Evolutionary conservation across 35 echinoderm and acorn worm species (phyloP), one percentile per base, ranked within the genome.

Genomic region (Amphiura filiformis): DNA sequence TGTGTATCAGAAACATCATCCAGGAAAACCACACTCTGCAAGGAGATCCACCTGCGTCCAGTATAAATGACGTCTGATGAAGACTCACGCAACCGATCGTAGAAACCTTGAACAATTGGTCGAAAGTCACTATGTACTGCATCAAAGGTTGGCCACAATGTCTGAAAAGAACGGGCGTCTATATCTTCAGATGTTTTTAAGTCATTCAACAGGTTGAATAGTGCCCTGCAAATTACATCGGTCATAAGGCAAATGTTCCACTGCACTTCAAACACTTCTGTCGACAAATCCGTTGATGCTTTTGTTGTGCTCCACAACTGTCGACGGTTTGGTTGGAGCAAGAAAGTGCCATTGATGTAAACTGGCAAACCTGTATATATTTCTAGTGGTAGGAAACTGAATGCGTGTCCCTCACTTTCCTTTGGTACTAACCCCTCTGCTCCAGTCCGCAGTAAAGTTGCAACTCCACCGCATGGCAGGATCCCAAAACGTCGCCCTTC

Each of bases 271-370:
- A 82, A 84, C 26, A 83, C 79, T 70, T 70, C 61, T 70, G 7
- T 23, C 1, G 34, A 38, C 22, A 81, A 39, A 15, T 15, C 39
- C 39, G 40, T 52, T 41, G 28, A 20, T 7, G 31, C 65, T 20
- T n/a, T 26, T 20, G 81, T 23, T 35, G 39, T 83, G 33, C 75
- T 88, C 85, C 86, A 88, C 0, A 93, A 31, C 32, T 93, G 57
- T 14, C 86, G 78, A 28, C 91, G 78, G 44, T 93, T 83, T 17
- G 78, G 79, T 23, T 87, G 80, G 3, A 93, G 56, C 7, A 82
- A 49, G 57, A 93, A 93, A 33, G 75, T 77, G 13, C 85, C 86
- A 88, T 93, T 88, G 80, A 81, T 30, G 56, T 93, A 86, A 32
- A 88, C 52, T 38, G 91, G 91, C 20, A 93, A 65, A 0, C 86